Evolutionary conservation across 2,113 vertebrate species (phyloP).

Genomic region (Sorex fumeus): DNA sequence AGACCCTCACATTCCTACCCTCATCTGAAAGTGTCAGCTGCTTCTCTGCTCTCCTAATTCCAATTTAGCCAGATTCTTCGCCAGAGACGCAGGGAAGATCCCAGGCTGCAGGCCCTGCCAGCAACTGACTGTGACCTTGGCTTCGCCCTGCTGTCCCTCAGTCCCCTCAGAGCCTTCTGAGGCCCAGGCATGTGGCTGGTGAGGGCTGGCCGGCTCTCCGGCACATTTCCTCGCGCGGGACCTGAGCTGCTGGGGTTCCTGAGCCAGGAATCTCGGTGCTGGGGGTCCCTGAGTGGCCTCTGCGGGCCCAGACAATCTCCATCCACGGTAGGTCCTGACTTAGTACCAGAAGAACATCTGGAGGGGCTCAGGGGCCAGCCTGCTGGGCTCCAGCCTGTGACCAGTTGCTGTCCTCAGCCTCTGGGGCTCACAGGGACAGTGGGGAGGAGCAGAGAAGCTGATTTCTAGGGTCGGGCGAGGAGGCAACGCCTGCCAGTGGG

Average conservation of each 20-base stretch:
- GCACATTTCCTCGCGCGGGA: too few species aligned
- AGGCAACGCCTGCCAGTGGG: too few species aligned
- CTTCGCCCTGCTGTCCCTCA: neutral
- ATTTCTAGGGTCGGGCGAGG: too few species aligned
- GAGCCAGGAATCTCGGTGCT: neutral
- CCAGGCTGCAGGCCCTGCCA: too few species aligned
- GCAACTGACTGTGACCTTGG: too few species aligned
- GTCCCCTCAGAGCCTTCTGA: neutral
- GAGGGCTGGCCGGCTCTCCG: neutral
- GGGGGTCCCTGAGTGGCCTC: too few species aligned
- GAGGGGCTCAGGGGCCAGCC: too few species aligned
- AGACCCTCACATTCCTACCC: neutral
- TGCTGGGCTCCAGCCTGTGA: neutral
- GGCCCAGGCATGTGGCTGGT: neutral
- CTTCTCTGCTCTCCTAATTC: neutral
- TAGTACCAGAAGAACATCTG: neutral
- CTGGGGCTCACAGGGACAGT: too few species aligned
- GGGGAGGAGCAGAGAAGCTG: too few species aligned
- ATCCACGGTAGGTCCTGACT: neutral
- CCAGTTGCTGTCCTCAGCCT: neutral
- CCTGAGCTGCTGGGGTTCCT: neutral
- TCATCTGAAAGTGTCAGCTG: neutral
- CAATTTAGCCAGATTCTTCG: constrained; percentile 10
- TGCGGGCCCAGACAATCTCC: neutral
- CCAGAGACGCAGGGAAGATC: neutral